Percentiles rank a stretch among this genome's conserved stretches.
phyloP scores from a whole-genome alignment of 2,113 vertebrate genomes.

The Etia nguti region DNA sequence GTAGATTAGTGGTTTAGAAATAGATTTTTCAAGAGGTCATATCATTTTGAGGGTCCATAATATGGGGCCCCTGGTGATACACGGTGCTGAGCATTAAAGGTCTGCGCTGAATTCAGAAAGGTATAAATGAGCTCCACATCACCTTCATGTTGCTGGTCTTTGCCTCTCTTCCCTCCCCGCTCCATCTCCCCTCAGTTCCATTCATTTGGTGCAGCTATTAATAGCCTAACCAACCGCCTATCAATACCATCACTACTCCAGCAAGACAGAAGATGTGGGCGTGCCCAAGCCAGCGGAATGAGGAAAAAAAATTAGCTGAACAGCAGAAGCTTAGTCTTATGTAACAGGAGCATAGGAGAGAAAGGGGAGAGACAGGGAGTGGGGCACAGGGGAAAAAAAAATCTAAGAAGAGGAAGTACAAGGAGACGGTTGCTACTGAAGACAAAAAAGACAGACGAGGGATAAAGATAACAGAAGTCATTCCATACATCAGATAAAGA shows the following conservation, averaged over 20 bases:
- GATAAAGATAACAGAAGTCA: neutral
- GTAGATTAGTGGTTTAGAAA: neutral
- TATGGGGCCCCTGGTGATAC: neutral
- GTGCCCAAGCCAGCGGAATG: slow-evolving; percentile 29
- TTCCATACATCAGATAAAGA: neutral
- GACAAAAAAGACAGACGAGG: neutral
- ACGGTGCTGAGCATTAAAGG: neutral
- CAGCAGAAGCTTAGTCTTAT: slow-evolving; percentile 24
- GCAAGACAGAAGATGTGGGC: slow-evolving; percentile 52
- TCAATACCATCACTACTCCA: slow-evolving; percentile 66
- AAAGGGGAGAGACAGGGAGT: neutral
- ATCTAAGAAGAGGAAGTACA: neutral
- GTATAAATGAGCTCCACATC: slow-evolving; percentile 44
- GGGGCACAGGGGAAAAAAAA: neutral
- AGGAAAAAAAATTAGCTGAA: slow-evolving; percentile 35
- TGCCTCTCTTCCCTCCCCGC: slow-evolving; percentile 17
- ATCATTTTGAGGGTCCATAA: neutral
- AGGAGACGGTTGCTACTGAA: neutral
- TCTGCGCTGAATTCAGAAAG: slow-evolving; percentile 33
- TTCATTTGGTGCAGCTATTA: slow-evolving; percentile 63
- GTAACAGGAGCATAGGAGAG: neutral
- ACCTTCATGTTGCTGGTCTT: slow-evolving; percentile 9
- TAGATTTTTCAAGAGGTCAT: neutral
- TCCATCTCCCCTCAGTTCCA: slow-evolving; percentile 40
- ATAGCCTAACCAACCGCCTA: slow-evolving; percentile 57